phyloP scores from a whole-genome alignment of 2,888 invertebrate species.

The Branchipolynoe longqiensis region DNA sequence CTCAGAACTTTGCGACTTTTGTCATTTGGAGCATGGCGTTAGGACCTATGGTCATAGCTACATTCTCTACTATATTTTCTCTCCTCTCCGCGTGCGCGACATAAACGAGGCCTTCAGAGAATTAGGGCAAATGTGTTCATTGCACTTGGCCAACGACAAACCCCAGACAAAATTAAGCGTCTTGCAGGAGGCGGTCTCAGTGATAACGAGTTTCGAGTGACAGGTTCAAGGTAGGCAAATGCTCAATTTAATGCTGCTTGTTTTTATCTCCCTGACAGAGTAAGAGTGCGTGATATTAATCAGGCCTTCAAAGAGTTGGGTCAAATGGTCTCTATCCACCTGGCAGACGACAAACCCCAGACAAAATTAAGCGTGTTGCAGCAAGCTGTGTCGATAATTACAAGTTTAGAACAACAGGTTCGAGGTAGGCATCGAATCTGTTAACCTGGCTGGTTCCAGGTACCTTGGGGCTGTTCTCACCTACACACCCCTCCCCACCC shows the following conservation, averaged over 20 bases:
- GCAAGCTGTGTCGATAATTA: slow-evolving; percentile 99
- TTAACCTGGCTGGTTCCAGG: slow-evolving; percentile 37
- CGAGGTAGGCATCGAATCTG: slow-evolving; percentile 86
- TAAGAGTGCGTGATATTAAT: slow-evolving; percentile 99
- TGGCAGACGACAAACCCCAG: slow-evolving; percentile 98
- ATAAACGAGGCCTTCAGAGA: slow-evolving; percentile 99
- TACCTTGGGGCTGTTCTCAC: background rate
- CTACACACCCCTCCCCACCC: slow-evolving; percentile 3
- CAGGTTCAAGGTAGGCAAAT: slow-evolving; percentile 93
- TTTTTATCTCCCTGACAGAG: slow-evolving; percentile 85
- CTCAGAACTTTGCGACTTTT: slow-evolving; percentile 30
- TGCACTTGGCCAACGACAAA: slow-evolving; percentile 97
- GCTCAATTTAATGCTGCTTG: slow-evolving; percentile 48
- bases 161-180: slow-evolving; percentile 99
- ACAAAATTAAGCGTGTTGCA: slow-evolving; percentile 98
- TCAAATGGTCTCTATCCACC: slow-evolving; percentile 98
- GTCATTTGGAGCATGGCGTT: slow-evolving; percentile 18
- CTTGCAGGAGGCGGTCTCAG: slow-evolving; percentile 98
- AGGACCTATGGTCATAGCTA: slow-evolving; percentile 36
- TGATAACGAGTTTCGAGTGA: slow-evolving; percentile 98
- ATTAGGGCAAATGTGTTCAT: slow-evolving; percentile 98
- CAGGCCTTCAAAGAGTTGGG: slow-evolving; percentile 99
- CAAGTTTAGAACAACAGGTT: slow-evolving; percentile 98
- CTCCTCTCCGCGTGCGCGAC: slow-evolving; percentile 93
- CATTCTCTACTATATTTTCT: slow-evolving; percentile 48